phyloP scores from a whole-genome alignment of 2,888 invertebrate genomes.

The Taenaris catops region DNA sequence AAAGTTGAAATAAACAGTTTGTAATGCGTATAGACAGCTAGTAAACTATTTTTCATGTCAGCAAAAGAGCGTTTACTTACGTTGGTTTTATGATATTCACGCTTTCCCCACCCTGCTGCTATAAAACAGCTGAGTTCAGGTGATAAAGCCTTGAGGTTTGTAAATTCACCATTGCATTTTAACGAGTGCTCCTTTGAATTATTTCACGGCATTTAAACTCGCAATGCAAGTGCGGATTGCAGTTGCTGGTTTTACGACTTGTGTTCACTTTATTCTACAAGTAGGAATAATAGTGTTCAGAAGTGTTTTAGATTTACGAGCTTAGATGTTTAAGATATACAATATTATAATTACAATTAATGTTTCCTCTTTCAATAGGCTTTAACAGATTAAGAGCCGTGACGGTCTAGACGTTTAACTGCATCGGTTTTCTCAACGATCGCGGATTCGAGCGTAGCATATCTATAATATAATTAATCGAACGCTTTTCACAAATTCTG shows the following conservation, averaged over 20 bases:
- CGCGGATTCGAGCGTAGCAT: no score
- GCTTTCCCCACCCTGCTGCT: conserved; percentile 10
- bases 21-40: conserved; percentile 52
- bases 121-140: conserved; percentile 54
- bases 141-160: conserved; percentile 64
- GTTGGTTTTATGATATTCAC: conserved; percentile 39
- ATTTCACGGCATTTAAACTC: conserved; percentile 65
- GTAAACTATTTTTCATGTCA: conserved; percentile 76
- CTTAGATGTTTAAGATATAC: background rate
- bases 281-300: conserved; percentile 11
- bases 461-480: no score
- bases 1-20: conserved; percentile 63
- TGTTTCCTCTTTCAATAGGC: no score
- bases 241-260: conserved; percentile 45
- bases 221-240: conserved; percentile 48
- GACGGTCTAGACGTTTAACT: no score
- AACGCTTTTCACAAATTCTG: no score
- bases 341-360: no score
- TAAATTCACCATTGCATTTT: conserved; percentile 63
- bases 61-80: conserved; percentile 66
- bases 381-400: no score
- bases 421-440: no score
- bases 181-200: conserved; percentile 67
- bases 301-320: conserved; percentile 7
- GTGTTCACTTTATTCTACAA: conserved; percentile 24